Conservation (phyloP, 2,797 vertebrate genomes). For the Betta splendens region DNA sequence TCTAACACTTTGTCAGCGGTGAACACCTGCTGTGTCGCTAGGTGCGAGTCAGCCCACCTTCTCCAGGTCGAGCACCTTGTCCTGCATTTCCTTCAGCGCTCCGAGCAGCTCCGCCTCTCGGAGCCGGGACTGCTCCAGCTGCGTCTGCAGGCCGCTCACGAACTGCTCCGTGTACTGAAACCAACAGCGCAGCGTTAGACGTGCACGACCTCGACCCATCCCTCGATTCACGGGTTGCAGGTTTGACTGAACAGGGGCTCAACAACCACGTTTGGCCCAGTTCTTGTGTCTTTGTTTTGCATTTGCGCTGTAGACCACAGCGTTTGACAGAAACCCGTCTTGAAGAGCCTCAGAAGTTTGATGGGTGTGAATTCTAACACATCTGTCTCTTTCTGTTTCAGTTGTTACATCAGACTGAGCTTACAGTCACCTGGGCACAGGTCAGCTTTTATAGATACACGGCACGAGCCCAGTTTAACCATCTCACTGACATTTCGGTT, state of each 20-base stretch:
- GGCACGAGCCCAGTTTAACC: background rate
- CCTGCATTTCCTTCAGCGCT: conserved; percentile 95
- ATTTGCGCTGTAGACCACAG: no score
- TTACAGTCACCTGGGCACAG: no score
- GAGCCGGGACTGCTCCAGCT: conserved; percentile 90
- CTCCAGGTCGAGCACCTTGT: conserved; percentile 94
- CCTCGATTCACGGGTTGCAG: background rate
- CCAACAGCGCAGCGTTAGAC: conserved; percentile 19
- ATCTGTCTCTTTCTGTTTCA: conserved; percentile 10
- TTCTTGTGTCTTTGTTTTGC: background rate
- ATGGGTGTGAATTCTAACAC: conserved; percentile 13
- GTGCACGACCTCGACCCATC: background rate
- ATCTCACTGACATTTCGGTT: no score
- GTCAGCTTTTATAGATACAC: background rate
- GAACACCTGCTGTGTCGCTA: background rate
- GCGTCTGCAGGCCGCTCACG: conserved; percentile 86
- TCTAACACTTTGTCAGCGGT: conserved; percentile 11
- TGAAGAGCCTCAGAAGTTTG: conserved; percentile 6
- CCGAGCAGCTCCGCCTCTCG: conserved; percentile 88
- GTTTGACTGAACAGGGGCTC: no score
- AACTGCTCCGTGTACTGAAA: conserved; percentile 87
- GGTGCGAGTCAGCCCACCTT: conserved; percentile 78
- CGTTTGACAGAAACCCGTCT: no score
- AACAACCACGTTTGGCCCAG: background rate
- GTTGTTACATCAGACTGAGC: background rate